phyloP scores from a whole-genome alignment of 2,888 invertebrate genomes.

The Drosophila quasianomalipes region DNA sequence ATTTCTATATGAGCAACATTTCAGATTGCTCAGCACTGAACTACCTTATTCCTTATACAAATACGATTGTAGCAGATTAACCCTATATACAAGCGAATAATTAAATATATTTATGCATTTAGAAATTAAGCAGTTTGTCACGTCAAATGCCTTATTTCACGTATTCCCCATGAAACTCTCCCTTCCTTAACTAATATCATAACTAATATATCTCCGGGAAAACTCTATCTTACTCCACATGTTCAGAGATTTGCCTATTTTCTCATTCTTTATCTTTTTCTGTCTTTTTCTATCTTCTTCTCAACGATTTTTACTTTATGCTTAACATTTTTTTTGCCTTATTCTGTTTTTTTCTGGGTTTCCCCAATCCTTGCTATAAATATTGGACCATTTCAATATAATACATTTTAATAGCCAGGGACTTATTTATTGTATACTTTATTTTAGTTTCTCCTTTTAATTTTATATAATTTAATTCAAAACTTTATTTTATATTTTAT shows the following conservation, averaged over 20 bases:
- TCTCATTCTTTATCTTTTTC: background rate
- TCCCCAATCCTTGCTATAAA: background rate
- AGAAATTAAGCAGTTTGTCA: too few relatives aligned
- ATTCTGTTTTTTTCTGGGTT: background rate
- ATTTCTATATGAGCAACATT: conserved; percentile 16
- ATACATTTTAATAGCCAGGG: fast-evolving
- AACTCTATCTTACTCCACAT: background rate
- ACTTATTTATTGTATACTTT: background rate
- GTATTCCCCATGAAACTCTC: background rate
- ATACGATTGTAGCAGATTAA: background rate
- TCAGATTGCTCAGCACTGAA: background rate
- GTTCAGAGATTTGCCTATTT: background rate
- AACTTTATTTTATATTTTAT: background rate
- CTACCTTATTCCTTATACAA: background rate
- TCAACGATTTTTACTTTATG: background rate
- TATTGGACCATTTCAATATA: background rate
- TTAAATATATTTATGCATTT: background rate
- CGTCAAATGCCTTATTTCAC: background rate
- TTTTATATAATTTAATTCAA: background rate
- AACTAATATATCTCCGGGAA: background rate
- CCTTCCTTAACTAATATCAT: background rate
- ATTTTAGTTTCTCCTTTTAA: background rate
- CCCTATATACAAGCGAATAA: background rate
- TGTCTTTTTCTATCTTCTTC: background rate
- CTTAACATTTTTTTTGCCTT: background rate